A percentile compares a stretch with the other conserved stretches of the same genome.
Conservation (phyloP, 2,888 invertebrate genomes). For the Pseudeuparius sepicola region DNA sequence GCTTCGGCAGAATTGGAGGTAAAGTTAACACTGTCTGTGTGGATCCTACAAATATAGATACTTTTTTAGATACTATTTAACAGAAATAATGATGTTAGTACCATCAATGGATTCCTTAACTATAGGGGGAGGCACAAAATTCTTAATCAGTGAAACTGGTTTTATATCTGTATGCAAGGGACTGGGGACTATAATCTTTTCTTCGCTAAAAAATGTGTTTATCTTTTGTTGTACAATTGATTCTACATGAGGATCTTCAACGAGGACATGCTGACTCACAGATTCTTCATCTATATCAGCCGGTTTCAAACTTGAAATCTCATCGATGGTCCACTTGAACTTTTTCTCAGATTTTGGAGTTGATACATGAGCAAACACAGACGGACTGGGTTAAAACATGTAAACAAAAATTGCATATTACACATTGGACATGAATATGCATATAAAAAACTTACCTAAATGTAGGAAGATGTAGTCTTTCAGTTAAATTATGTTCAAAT, state of each 20-base stretch:
- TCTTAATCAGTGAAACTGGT: too few species aligned
- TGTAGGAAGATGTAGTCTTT: constrained; percentile 55
- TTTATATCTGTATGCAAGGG: constrained; percentile 31
- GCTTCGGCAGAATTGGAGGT: constrained; percentile 51
- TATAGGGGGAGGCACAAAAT: constrained; percentile 19
- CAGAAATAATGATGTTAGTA: constrained; percentile 4
- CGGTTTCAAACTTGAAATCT: constrained; percentile 55
- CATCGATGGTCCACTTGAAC: constrained; percentile 62
- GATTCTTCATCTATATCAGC: constrained; percentile 57
- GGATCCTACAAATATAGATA: constrained; percentile 40
- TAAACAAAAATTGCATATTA: constrained; percentile 2
- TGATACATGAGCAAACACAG: constrained; percentile 35
- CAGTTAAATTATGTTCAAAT: constrained; percentile 55
- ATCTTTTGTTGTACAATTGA: constrained; percentile 57
- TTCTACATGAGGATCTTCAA: constrained; percentile 53
- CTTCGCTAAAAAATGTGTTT: constrained; percentile 41
- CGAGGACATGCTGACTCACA: constrained; percentile 49
- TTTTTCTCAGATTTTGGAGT: constrained; percentile 39
- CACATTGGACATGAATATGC: constrained; percentile 4
- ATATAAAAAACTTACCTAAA: constrained; percentile 48
- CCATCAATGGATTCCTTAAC: constrained; percentile 16
- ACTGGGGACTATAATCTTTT: constrained; percentile 38
- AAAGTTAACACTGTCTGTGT: constrained; percentile 56
- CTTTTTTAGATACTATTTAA: background rate
- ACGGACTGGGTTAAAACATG: constrained; percentile 32